Evolutionary conservation across 2,113 vertebrate species (phyloP), one percentile per base, ranked within the genome.

Genomic region (Emydura subglobosa): DNA sequence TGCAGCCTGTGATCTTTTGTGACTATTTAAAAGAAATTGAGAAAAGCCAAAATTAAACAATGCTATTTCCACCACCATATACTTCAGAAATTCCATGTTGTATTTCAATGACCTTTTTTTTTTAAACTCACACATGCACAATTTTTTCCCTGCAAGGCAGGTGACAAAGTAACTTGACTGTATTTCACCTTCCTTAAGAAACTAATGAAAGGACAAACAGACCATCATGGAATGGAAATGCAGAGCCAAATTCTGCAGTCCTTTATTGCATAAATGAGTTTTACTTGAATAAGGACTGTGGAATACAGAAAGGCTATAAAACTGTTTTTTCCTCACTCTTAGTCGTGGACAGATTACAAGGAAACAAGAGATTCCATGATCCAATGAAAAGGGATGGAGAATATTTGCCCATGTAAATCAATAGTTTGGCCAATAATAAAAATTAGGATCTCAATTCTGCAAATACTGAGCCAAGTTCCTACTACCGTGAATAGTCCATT

Each of bases 211-310:
- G n/a, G 39, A 44, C 72, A 76, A 76, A 88, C 50, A 74, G 79
- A 95, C 14, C 51, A 42, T 72, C 47, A 49, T 0, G 8, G 29
- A 86, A 82, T 92, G 27, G 74, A 89, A 93, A 88, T 42, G 1
- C 22, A 92, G 88, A 89, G 25, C 44, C 61, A 47, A 78, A 44
- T 27, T 78, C 74, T 78, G 44, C 53, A 17, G 53, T 44, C n/a
- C 89, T 91, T 27, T 94, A 81, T 86, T 94, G 85, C 96, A 93
- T 93, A 96, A 95, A 84, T 81, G 19, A 95, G 89, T 79, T 47
- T 95, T 94, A 95, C 53, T 92, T 92, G 94, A 97, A 96, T 92
- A 97, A 97, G 94, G 95, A 72, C 86, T 82, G 59, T 7, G 87
- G 72, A 91, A 91, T 95, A 94, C 78, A 96, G 94, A 94, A 95